These are phyloP conservation scores for Dryoscopus gambensis DNA, from an alignment of 2,113 vertebrate genomes.

Conservation along the genomic window DNA sequence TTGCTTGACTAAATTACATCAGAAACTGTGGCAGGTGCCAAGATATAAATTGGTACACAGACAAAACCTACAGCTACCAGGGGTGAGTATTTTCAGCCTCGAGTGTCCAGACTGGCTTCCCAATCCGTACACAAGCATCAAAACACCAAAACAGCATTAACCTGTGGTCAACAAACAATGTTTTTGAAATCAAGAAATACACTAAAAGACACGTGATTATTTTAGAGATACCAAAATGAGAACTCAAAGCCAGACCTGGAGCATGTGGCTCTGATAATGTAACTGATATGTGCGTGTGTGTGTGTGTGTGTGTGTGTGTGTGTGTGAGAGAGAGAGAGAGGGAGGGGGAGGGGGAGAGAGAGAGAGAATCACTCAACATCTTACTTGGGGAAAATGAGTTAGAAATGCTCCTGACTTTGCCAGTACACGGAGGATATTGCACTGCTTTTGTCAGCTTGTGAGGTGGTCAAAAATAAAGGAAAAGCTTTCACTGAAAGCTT, in stretches of 20 bases:
- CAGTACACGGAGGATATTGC: background rate
- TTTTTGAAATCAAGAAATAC: background rate
- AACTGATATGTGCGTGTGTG: rapidly evolving
- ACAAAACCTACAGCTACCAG: background rate
- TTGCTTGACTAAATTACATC: background rate
- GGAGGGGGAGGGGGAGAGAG: too few species aligned
- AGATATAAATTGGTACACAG: background rate
- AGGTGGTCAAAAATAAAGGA: background rate
- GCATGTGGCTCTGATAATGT: background rate
- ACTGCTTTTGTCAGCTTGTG: background rate
- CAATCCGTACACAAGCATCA: background rate
- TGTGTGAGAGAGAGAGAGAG: too few species aligned
- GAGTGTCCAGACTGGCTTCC: background rate
- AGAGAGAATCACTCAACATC: background rate
- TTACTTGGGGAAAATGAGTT: background rate
- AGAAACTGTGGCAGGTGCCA: background rate
- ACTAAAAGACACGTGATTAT: background rate
- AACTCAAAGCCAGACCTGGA: background rate
- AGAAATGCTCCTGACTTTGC: background rate
- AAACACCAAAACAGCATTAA: background rate
- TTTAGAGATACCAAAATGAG: background rate
- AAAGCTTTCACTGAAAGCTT: background rate
- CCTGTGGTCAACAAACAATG: background rate
- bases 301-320: too few species aligned
- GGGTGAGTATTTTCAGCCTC: background rate